These are phyloP conservation scores for Acanthurus tractus DNA, from an alignment of 2,797 vertebrate genomes.

Conservation along the genomic window DNA sequence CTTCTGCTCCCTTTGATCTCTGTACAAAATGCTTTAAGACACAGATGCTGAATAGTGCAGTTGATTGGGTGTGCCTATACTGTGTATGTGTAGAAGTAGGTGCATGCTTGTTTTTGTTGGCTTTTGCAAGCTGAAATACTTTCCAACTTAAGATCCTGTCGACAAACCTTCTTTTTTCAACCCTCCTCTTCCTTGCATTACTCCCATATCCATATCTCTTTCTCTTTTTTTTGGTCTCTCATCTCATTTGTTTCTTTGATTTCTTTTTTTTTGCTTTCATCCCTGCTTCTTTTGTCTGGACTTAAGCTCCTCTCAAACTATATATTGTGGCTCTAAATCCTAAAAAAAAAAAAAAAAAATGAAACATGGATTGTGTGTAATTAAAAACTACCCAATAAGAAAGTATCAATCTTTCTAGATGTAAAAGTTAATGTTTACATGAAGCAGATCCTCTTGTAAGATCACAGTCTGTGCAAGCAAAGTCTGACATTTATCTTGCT, in stretches of 20 bases:
- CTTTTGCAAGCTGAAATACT: slow-evolving; percentile 73
- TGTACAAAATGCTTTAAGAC: slow-evolving; percentile 65
- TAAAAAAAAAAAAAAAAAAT: slow-evolving; percentile 37
- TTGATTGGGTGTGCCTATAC: slow-evolving; percentile 70
- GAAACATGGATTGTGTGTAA: slow-evolving; percentile 21
- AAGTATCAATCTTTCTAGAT: slow-evolving; percentile 26
- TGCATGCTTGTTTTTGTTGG: slow-evolving; percentile 69
- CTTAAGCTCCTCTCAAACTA: slow-evolving; percentile 59
- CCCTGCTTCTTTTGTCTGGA: slow-evolving; percentile 50
- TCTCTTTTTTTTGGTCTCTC: slow-evolving; percentile 1
- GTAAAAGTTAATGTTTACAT: slow-evolving; percentile 16
- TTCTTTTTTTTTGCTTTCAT: slow-evolving; percentile 37
- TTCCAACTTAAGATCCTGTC: slow-evolving; percentile 72
- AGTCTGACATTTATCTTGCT: slow-evolving; percentile 26
- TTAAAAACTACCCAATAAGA: slow-evolving; percentile 16
- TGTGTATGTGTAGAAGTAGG: slow-evolving; percentile 50
- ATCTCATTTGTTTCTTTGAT: slow-evolving; percentile 23
- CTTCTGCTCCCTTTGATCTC: slow-evolving; percentile 60
- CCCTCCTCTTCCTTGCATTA: slow-evolving; percentile 39
- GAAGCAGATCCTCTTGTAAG: slow-evolving; percentile 18
- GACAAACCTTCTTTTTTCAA: slow-evolving; percentile 56
- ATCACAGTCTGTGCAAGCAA: slow-evolving; percentile 8
- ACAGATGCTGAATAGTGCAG: slow-evolving; percentile 65
- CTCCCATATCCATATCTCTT: slow-evolving; percentile 13
- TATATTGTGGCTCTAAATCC: slow-evolving; percentile 35